A percentile compares a stretch with the other conserved stretches of the same genome.
These are phyloP conservation scores for Ancistrus triradiatus DNA, from an alignment of 2,113 vertebrate genomes.

Conservation along the genomic window DNA sequence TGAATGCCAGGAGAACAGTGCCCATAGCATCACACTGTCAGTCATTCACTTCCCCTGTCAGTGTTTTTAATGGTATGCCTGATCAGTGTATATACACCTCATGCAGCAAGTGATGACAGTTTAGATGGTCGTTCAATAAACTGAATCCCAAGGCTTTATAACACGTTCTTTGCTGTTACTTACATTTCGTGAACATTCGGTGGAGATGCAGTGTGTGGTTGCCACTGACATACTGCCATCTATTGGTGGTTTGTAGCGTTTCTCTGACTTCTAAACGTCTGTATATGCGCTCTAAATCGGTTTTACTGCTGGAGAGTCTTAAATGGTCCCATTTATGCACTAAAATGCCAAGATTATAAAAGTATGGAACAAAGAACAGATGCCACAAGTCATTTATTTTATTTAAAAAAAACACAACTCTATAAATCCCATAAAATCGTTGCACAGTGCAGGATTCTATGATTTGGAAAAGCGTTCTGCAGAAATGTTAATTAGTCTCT, in stretches of 20 bases:
- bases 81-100: no score
- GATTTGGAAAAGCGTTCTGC: no score
- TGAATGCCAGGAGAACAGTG: no score
- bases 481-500: conserved; percentile 1
- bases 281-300: neutral
- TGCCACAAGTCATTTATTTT: conserved; percentile 42
- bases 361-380: conserved; percentile 48
- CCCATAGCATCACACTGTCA: no score
- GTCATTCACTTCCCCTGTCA: no score
- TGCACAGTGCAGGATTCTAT: conserved; percentile 52
- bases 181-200: no score
- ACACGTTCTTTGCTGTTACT: no score
- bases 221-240: conserved; percentile 68
- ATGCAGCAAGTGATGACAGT: conserved; percentile 45
- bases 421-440: conserved; percentile 53
- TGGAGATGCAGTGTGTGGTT: neutral
- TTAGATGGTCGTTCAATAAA: conserved; percentile 47
- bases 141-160: conserved; percentile 54
- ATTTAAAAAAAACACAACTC: conserved; percentile 49
- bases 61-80: no score
- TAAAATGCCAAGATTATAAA: conserved; percentile 40
- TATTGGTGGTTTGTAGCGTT: conserved; percentile 47
- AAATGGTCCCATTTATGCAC: conserved; percentile 39
- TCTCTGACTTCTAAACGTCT: conserved; percentile 14
- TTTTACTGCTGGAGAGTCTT: conserved; percentile 22